Evolutionary conservation across 2,888 invertebrate species (phyloP).

Genomic region (Teleogryllus oceanicus): DNA sequence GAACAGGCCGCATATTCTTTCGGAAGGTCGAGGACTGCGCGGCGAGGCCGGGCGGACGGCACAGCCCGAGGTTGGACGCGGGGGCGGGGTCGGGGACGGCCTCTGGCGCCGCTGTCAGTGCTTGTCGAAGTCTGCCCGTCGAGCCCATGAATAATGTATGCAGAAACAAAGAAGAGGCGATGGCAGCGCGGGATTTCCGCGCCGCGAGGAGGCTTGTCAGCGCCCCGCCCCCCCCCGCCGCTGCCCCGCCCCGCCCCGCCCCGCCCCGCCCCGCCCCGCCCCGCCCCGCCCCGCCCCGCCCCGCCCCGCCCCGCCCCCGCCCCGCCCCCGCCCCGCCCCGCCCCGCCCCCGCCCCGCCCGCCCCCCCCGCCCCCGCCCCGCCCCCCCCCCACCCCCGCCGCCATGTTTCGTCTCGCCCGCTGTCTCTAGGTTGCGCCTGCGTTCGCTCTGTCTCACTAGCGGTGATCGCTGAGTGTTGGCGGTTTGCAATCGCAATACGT

Average conservation of each 20-base stretch:
- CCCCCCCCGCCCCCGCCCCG: not conserved
- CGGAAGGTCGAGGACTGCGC: no score
- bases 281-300: no score
- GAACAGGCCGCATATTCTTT: no score
- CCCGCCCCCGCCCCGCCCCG: not conserved
- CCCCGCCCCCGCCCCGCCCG: not conserved
- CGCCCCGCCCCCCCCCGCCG: not conserved
- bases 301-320: no score
- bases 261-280: no score
- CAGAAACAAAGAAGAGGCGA: constrained; percentile 18
- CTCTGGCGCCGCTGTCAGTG: constrained; percentile 11
- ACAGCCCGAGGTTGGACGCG: no score
- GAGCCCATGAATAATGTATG: constrained; percentile 18
- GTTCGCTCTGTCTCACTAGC: no score
- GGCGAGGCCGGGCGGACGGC: no score
- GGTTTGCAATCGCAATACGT: no score
- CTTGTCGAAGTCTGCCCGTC: constrained; percentile 18
- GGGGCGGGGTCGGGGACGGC: not conserved
- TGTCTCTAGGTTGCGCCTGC: no score
- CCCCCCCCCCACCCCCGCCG: not conserved
- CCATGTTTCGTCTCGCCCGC: not conserved
- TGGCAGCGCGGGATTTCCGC: constrained; percentile 18
- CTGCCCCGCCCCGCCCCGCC: not conserved
- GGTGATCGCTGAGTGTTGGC: no score
- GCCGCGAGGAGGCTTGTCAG: not conserved